Conservation (phyloP, 2,113 vertebrate species). For the Phocoena phocoena region DNA sequence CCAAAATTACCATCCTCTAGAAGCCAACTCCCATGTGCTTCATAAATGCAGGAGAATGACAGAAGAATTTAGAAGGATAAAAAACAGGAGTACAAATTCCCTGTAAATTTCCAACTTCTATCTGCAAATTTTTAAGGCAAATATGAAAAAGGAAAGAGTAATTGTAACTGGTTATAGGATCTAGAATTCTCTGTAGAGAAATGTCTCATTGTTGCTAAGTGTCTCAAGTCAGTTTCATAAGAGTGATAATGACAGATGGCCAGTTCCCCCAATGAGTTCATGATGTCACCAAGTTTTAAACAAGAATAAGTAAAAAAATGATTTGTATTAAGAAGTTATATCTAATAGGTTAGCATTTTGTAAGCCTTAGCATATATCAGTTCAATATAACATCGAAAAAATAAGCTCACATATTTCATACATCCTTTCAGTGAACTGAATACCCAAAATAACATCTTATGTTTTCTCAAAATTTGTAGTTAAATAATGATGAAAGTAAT, state of each 20-base stretch:
- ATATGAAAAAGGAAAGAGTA: background rate
- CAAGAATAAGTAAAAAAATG: background rate
- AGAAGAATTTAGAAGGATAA: background rate
- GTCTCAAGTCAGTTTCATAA: background rate
- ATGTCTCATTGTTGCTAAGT: background rate
- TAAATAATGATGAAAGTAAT: conserved; percentile 14
- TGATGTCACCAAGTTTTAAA: background rate
- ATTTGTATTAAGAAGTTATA: background rate
- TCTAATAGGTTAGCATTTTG: background rate
- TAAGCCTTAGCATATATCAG: background rate
- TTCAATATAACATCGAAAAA: background rate
- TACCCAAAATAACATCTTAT: background rate
- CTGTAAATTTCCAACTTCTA: background rate
- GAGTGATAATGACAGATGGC: background rate
- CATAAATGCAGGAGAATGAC: background rate
- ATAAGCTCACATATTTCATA: background rate
- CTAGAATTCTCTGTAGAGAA: background rate
- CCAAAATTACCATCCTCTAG: background rate
- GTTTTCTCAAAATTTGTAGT: background rate
- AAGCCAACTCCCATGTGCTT: background rate
- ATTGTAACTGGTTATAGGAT: background rate
- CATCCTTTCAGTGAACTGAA: background rate
- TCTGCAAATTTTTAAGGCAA: background rate
- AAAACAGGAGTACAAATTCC: background rate
- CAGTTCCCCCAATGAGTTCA: background rate